Conservation (phyloP, 2,113 vertebrate species). For the Eudyptes chrysolophus region DNA sequence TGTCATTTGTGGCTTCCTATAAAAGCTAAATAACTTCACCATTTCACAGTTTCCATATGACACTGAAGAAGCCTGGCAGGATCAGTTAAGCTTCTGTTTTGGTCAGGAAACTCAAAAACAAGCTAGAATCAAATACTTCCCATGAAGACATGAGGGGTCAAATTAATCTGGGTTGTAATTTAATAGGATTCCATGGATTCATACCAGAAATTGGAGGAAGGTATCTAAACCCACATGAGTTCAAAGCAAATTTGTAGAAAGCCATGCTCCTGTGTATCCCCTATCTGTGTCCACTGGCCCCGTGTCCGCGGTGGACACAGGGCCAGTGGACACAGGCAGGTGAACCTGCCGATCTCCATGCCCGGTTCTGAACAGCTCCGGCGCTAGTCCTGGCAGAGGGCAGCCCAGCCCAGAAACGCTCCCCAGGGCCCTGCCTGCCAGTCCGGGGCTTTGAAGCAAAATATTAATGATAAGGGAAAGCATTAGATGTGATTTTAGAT, state of each 20-base stretch:
- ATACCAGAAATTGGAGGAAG: not conserved
- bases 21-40: not conserved
- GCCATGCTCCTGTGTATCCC: not conserved
- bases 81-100: not conserved
- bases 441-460: not conserved
- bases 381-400: not conserved
- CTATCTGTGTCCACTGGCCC: not conserved
- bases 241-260: not conserved
- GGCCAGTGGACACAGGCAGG: too few species aligned
- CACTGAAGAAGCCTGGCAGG: not conserved
- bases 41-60: not conserved
- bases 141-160: not conserved
- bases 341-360: not conserved
- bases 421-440: not conserved
- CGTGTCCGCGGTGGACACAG: accelerated
- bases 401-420: not conserved
- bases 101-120: not conserved
- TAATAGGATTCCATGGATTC: not conserved
- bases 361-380: not conserved
- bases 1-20: slow-evolving; percentile 7
- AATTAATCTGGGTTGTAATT: not conserved
- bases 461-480: slow-evolving; percentile 12
- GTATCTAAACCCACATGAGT: not conserved
- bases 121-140: not conserved
- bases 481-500: slow-evolving; percentile 29